Evolutionary conservation across 2,113 vertebrate genomes (phyloP), one percentile per base, ranked within the genome.

Genomic region (Peucedramus taeniatus): DNA sequence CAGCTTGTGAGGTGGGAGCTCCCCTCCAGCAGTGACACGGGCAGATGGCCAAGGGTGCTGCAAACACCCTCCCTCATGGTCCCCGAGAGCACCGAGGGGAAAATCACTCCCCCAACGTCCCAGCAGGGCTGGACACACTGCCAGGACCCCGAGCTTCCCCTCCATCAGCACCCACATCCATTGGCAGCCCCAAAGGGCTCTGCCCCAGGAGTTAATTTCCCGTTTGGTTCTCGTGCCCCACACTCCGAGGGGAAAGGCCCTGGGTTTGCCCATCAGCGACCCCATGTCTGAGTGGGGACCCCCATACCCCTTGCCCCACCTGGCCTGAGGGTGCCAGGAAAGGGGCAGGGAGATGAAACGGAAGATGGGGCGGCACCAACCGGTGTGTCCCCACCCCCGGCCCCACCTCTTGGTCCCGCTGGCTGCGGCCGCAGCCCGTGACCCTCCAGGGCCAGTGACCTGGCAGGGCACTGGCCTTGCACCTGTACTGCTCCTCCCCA

Each of bases 231-330:
- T 22, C 0, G 0, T 12, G 15, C 13, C 9, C 8, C 1, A 7
- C 1, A 13, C 39, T 63, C 33, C 0, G 1, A 54, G 31, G 13
- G 24, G 64, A 53, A 51, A 44, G 45, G 59, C 5, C 13, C 47
- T 6, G 57, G 21, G 7, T 49, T 30, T 17, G 7, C 26, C 70
- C 60, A 15, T 30, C 53, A 28, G 30, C 7, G 5, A 0, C 69
- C 35, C 69, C n/a, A 3, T 12, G 47, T 28, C 77, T 3, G 1
- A 40, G 14, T 6, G 8, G 50, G 8, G 4, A 18, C 47, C 23
- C 42, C 35, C 39, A 4, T 0, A 0, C 4, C 19, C 12, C 40
- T 74, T 8, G 0, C 16, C 47, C 44, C 1, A 0, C 50, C 37
- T 23, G 65, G 40, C 45, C 79, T 6, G 5, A 42, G n/a, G n/a